A percentile compares a stretch with the other conserved stretches of the same genome.
Conservation (phyloP, 2,888 invertebrate species). For the Blastobasis adustella region DNA sequence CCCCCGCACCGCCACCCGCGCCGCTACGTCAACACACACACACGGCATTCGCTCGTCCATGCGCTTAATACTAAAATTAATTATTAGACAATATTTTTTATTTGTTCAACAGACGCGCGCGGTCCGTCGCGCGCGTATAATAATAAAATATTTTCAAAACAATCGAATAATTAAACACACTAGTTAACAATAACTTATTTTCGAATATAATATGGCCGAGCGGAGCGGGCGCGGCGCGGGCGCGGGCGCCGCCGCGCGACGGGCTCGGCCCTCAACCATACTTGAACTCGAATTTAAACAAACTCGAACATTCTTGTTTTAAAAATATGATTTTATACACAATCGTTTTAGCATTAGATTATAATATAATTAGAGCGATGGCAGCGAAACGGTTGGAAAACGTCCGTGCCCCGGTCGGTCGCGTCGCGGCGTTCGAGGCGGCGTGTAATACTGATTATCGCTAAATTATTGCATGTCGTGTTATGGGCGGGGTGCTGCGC, state of each 20-base stretch:
- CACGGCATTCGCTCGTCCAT: slow-evolving; percentile 71
- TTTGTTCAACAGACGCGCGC: slow-evolving; percentile 75
- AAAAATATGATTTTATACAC: slow-evolving; percentile 59
- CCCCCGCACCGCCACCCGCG: slow-evolving; percentile 17
- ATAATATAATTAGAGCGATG: slow-evolving; percentile 45
- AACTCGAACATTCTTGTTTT: slow-evolving; percentile 42
- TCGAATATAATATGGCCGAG: slow-evolving; percentile 37
- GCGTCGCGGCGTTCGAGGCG: slow-evolving; percentile 23
- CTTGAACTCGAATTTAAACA: slow-evolving; percentile 45
- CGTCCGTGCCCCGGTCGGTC: slow-evolving; percentile 16
- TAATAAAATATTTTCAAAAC: slow-evolving; percentile 75
- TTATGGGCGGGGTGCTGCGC: slow-evolving; percentile 18
- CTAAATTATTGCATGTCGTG: slow-evolving; percentile 32
- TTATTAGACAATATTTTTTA: slow-evolving; percentile 74
- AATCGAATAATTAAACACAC: slow-evolving; percentile 76
- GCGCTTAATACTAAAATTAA: slow-evolving; percentile 74
- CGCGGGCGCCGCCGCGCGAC: slow-evolving; percentile 17
- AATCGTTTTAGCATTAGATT: slow-evolving; percentile 41
- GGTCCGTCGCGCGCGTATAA: slow-evolving; percentile 66
- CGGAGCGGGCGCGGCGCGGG: slow-evolving; percentile 29
- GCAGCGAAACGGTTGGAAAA: slow-evolving; percentile 42
- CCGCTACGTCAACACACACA: slow-evolving; percentile 60
- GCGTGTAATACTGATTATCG: slow-evolving; percentile 17
- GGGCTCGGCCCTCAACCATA: slow-evolving; percentile 17
- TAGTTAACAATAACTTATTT: slow-evolving; percentile 71